A percentile compares a stretch with the other conserved stretches of the same genome.
These are phyloP conservation scores for Drosophila setosimentum DNA, from an alignment of 2,888 invertebrate species.

Conservation along the genomic window DNA sequence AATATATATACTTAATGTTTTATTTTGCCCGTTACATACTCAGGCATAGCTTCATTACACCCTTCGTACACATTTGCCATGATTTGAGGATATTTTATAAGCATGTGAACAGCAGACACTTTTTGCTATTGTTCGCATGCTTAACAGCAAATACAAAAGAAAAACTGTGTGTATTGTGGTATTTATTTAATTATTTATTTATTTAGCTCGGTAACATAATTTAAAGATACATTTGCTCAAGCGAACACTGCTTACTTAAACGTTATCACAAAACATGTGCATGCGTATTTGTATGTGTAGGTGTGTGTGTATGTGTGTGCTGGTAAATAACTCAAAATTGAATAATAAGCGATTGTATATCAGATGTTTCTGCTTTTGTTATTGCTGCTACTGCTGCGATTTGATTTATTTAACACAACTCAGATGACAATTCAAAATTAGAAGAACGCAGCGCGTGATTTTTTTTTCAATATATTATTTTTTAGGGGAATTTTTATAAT, in stretches of 20 bases:
- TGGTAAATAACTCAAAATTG: conserved; percentile 54
- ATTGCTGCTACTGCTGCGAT: conserved; percentile 53
- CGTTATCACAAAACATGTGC: conserved; percentile 66
- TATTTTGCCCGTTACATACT: neutral
- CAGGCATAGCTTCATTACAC: neutral
- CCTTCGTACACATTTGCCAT: neutral
- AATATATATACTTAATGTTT: neutral
- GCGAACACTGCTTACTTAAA: conserved; percentile 66
- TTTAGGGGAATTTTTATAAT: conserved; percentile 43
- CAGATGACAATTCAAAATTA: conserved; percentile 56
- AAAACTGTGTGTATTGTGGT: conserved; percentile 27
- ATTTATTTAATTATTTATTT: conserved; percentile 57
- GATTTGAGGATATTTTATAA: neutral
- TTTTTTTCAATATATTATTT: conserved; percentile 2
- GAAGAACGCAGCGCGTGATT: conserved; percentile 40
- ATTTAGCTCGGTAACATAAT: conserved; percentile 65
- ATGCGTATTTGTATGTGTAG: conserved; percentile 14
- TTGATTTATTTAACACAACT: conserved; percentile 64
- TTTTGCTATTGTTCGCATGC: conserved; percentile 17
- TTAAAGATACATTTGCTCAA: conserved; percentile 71
- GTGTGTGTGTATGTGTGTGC: conserved; percentile 30
- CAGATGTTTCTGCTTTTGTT: conserved; percentile 47
- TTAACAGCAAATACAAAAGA: conserved; percentile 19
- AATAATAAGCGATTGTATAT: conserved; percentile 52
- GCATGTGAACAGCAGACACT: neutral